Percentiles rank a stretch among this genome's conserved stretches.
Evolutionary conservation across 2,888 invertebrate species (phyloP).

Genomic region (Tenodera sinensis): DNA sequence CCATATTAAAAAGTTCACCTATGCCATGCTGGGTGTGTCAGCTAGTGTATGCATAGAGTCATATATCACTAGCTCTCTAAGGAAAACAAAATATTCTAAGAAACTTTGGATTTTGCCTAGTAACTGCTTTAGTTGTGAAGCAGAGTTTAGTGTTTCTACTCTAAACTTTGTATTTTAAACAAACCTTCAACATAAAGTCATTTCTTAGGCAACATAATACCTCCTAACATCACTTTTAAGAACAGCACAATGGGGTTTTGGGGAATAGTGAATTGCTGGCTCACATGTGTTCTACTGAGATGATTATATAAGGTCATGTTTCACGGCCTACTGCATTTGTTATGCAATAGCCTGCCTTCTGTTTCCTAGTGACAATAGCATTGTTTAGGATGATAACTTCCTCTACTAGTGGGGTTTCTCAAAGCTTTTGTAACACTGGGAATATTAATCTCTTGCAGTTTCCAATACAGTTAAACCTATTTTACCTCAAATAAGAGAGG

Average conservation of each 20-base stretch:
- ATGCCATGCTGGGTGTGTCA: too few relatives aligned
- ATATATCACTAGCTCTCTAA: too few relatives aligned
- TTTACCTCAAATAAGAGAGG: too few relatives aligned
- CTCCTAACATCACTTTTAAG: neutral
- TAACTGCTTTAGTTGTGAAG: too few relatives aligned
- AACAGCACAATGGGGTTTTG: neutral
- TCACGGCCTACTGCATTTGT: neutral
- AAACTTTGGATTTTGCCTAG: too few relatives aligned
- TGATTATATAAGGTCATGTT: neutral
- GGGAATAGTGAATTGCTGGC: neutral
- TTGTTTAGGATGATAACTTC: neutral
- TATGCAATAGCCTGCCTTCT: neutral
- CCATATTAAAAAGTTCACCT: too few relatives aligned
- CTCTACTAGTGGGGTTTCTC: neutral
- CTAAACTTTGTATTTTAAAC: neutral
- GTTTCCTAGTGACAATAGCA: neutral
- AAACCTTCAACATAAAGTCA: constrained; percentile 29
- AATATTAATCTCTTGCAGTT: neutral
- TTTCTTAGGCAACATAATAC: neutral
- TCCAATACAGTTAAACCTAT: neutral
- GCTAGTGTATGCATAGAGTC: too few relatives aligned
- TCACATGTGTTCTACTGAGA: neutral
- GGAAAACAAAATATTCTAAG: too few relatives aligned
- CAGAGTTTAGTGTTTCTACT: too few relatives aligned
- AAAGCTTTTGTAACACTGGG: neutral